Evolutionary conservation across 2,888 invertebrate species (phyloP), one percentile per base, ranked within the genome.

Genomic region (Pycnomerus fuliginosus): DNA sequence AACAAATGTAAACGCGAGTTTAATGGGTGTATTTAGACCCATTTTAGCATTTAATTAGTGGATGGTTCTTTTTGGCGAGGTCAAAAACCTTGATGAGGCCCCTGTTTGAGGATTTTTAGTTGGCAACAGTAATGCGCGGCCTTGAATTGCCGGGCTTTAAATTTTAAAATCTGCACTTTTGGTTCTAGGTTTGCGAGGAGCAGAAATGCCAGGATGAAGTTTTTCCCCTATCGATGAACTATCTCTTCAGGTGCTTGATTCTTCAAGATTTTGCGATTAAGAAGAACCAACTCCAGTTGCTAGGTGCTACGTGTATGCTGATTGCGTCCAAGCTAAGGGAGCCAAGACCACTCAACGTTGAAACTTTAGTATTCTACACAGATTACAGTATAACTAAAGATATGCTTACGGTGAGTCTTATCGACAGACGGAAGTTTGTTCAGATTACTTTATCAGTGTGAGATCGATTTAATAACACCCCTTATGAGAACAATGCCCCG

Each of bases 311-410:
- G 24, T 95, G 95, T 71, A 80, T 97, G 62, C 80, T 97, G 62
- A 77, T 98, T 58, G 92, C 95, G 17, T 94, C 94, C 41, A 98
- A 98, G 75, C 76, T 97, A 53, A 83, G 93, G 54, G 94, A 96
- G 71, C 86, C 93, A 3, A 78, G 81, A 50, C 91, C 93, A 10
- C 74, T 90, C 48, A 80, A 85, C 12, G 86, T 87, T 1, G 86
- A 90, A 53, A 79, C 85, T 44, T 82, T 97, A 61, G 88, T 93
- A 64, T 87, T 86, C 75, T 96, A 94, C 77, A 95, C 96, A 41
- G 96, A 94, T 69, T 87, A 92, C 74, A 94, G 93, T 76, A 87
- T 96, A 76, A 84, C 85, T 44, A 77, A 87, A 60, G 78, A 85
- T 46, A 89, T 95, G 66, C 79, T 97, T 56, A 85, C 88, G 80